Evolutionary conservation across 2,888 invertebrate species (phyloP), one percentile per base, ranked within the genome.

Genomic region (Cryptus armator): DNA sequence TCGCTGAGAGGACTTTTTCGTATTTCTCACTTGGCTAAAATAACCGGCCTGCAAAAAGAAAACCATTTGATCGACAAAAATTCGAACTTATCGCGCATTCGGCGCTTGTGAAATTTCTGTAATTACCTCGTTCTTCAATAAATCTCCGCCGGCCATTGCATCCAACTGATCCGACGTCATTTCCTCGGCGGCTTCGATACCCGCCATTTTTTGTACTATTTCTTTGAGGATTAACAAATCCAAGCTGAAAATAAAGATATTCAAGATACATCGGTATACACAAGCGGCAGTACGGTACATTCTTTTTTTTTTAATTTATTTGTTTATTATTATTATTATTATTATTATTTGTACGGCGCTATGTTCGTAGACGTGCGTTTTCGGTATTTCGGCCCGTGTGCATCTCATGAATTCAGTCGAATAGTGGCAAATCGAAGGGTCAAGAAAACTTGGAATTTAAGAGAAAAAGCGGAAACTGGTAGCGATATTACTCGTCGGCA

Each of bases 161-260:
- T 98, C 98, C 77, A 99, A 94, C 92, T 99, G 99, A 91, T 99
- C 99, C 29, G 97, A 95, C 0, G 99, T 99, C 95, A 99, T 97
- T 94, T 99, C 99, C 93, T 99, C 99, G 0, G 97, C 97, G 0
- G 99, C 97, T 94, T 99, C 99, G 78, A 99, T 98, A 0, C 99
- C 99, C 0, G 99, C 98, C 99, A 99, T 99, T 95, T 99, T 99
- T 94, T 99, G 98, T 62, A 99, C 98, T 88, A 99, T 97, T 95
- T 99, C 99, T 93, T 99, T 98, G 78, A 99, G 95, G 88, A 99
- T 97, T 44, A 99, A 94, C 89, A 99, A 95, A 94, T 99, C 99
- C 95, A 97, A 96, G 94, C 98, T 97, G 93, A 86, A 94, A 94
- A 88, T 80, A 86, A 89, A 88, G 84, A 83, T 64, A 74, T 84